phyloP scores from a whole-genome alignment of 1,140 invertebrate species.

The Drosophila simulans region DNA sequence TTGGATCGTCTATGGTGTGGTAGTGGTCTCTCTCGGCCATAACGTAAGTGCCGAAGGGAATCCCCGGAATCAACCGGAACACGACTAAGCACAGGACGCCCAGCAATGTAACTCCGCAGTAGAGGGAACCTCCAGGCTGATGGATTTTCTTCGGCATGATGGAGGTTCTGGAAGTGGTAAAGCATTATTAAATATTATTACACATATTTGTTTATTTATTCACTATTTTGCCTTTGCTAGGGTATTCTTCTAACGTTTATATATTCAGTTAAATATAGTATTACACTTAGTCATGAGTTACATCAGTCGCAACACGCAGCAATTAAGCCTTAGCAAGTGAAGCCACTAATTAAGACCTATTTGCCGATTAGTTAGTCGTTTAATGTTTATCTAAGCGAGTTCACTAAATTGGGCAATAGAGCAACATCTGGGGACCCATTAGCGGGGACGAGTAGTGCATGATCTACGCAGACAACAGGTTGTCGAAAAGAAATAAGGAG shows the following conservation, averaged over 20 bases:
- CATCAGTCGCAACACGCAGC: background rate
- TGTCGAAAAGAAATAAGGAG: background rate
- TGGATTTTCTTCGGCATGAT: slow-evolving; percentile 54
- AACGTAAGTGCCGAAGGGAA: slow-evolving; percentile 53
- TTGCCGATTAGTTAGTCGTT: slow-evolving; percentile 6
- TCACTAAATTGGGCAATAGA: slow-evolving; percentile 12
- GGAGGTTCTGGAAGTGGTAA: slow-evolving; percentile 12
- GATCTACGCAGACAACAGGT: slow-evolving; percentile 39
- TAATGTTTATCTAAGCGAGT: background rate
- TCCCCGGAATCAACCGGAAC: slow-evolving; percentile 59
- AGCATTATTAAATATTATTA: background rate
- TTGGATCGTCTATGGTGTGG: slow-evolving; percentile 63
- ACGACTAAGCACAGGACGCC: slow-evolving; percentile 48
- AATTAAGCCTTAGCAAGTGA: slow-evolving; percentile 1
- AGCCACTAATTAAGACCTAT: background rate
- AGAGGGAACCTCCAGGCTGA: slow-evolving; percentile 49
- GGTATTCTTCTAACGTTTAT: background rate
- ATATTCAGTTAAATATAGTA: background rate
- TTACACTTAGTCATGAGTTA: background rate
- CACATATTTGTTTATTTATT: no score
- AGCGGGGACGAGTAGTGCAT: slow-evolving; percentile 21
- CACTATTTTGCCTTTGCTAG: no score
- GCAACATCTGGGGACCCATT: background rate
- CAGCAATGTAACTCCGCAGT: slow-evolving; percentile 61
- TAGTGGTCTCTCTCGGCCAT: slow-evolving; percentile 50